phyloP scores from a whole-genome alignment of 2,113 vertebrate species.

The Syngnathus scovelli region DNA sequence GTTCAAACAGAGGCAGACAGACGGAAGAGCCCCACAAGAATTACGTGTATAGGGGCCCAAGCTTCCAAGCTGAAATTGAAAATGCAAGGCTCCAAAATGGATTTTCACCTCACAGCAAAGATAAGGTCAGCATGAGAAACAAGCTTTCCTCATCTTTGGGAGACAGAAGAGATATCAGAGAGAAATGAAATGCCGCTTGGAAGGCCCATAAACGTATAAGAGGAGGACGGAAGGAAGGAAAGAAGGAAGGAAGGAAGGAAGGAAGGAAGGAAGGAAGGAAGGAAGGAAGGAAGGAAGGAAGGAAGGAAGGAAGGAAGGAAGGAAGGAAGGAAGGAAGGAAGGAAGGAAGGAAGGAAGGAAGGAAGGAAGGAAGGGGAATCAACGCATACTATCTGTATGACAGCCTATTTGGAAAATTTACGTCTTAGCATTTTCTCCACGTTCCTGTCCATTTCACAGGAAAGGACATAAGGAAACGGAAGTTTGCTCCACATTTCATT shows the following conservation, averaged over 20 bases:
- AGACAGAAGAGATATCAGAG: constrained; percentile 32
- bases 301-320: background rate
- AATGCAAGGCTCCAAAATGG: constrained; percentile 33
- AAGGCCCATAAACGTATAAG: constrained; percentile 22
- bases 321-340: too few species aligned
- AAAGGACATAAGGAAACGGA: constrained; percentile 4
- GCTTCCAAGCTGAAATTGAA: constrained; percentile 26
- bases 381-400: constrained; percentile 16
- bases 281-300: background rate
- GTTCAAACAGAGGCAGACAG: too few species aligned
- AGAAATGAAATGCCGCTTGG: constrained; percentile 29
- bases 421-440: constrained; percentile 2
- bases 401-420: constrained; percentile 34
- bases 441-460: constrained; percentile 1
- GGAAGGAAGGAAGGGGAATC: constrained; percentile 9
- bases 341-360: too few species aligned
- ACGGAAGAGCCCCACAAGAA: background rate
- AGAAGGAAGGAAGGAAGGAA: background rate
- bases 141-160: constrained; percentile 8
- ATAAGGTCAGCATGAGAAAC: constrained; percentile 32
- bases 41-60: constrained; percentile 1
- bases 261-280: background rate
- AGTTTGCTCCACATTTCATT: constrained; percentile 29
- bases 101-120: constrained; percentile 29
- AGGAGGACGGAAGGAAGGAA: background rate